Evolutionary conservation across 1,140 invertebrate species (phyloP).

Genomic region (Mamestra configurata): DNA sequence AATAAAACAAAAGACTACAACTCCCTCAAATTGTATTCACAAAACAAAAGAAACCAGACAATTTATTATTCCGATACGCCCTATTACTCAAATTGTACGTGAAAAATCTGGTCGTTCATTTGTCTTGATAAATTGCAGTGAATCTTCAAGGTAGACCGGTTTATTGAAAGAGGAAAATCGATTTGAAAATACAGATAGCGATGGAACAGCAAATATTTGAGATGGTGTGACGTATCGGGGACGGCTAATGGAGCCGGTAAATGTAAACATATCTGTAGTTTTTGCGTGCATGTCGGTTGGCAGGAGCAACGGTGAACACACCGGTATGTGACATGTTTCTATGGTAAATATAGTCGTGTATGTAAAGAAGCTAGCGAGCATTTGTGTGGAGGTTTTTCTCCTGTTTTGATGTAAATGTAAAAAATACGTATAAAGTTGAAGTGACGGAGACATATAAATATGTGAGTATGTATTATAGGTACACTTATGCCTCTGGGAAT

Average conservation of each 20-base stretch:
- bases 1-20: not conserved
- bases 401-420: too few species aligned
- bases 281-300: constrained; percentile 1
- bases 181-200: not conserved
- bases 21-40: not conserved
- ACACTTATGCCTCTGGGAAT: too few species aligned
- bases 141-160: not conserved
- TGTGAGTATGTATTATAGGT: too few species aligned
- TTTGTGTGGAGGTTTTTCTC: too few species aligned
- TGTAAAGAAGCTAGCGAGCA: too few species aligned
- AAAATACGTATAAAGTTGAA: too few species aligned
- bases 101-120: constrained; percentile 37
- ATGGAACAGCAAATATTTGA: not conserved
- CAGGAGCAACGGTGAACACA: not conserved
- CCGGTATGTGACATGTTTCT: not conserved
- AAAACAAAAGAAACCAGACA: constrained; percentile 7
- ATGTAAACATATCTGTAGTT: constrained; percentile 15
- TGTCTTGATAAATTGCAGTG: constrained; percentile 21
- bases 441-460: too few species aligned
- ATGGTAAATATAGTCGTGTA: not conserved
- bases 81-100: constrained; percentile 4
- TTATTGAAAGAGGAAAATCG: constrained; percentile 3
- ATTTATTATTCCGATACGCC: constrained; percentile 15
- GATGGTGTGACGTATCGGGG: not conserved
- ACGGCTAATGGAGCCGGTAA: not conserved